Base-by-base conservation (phyloP, 1,140 invertebrate species). In the Drosophila kohkoa region DNA sequence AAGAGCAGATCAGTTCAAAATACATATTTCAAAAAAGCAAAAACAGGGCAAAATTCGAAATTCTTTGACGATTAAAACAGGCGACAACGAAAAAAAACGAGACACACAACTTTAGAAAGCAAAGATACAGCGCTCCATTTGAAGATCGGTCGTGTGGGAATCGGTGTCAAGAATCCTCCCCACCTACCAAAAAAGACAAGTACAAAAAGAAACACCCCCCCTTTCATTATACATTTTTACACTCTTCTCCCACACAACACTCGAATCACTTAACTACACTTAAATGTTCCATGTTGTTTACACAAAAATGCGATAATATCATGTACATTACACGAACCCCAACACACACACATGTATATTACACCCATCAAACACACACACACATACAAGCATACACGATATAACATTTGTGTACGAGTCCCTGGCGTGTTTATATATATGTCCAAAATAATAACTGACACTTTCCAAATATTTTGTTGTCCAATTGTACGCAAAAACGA, bases 381-480 rank as follows among this genome's bases (percentile, higher is more conserved):
- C 10, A 55, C 30, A 68, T 16, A 41, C 15, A 41, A 35, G 57
- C 58, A 45, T 38, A 51, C 35, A 59, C 46, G 60, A 13, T 62
- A 28, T 71, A 38, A 62, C 46, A 67, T 55, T 77, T 70, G 76
- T 77, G 63, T 63, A 75, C 48, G 52, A 68, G 77, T 81, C 82
- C 73, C 62, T 45, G 69, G 69, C 65, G 80, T 88, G 30, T 43
- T 43, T 43, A 43, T 25, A 25, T 16, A 16, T 79, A 79, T 88
- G 82, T 88, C 58, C 78, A 57, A 87, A 62, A 64, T 79, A 81
- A 80, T 41, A 74, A 57, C 20, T 25, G 20, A 25, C 20, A 15
- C 55, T 59, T 68, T 48, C 48, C 43, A 49, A 58, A 58, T 49
- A 88, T 71, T 82, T 86, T 82, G 83, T 88, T 88, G 80, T 77